Evolutionary conservation across 2,888 invertebrate genomes (phyloP).

Genomic region (Brachypalpus laphriformis): DNA sequence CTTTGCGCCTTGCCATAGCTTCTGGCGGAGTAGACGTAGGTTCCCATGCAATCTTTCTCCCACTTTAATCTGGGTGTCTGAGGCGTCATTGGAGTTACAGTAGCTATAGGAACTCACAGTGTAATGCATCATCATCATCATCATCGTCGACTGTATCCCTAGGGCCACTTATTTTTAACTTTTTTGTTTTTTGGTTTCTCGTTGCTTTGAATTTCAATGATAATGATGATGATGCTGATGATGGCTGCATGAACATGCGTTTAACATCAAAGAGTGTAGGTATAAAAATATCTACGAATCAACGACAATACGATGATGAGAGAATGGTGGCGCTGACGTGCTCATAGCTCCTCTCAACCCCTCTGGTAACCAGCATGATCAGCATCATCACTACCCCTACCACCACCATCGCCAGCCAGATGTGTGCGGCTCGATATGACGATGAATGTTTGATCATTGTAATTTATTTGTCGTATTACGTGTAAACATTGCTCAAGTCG

Average conservation of each 20-base stretch:
- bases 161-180: slow-evolving; percentile 10
- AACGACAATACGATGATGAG: slow-evolving; percentile 3
- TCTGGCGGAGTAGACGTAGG: slow-evolving; percentile 32
- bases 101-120: slow-evolving; percentile 45
- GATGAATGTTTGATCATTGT: slow-evolving; percentile 76
- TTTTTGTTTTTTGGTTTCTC: not conserved
- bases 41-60: slow-evolving; percentile 60
- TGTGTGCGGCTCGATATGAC: slow-evolving; percentile 61
- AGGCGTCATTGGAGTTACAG: slow-evolving; percentile 46
- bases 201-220: slow-evolving; percentile 42
- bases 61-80: slow-evolving; percentile 56
- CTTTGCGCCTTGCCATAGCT: slow-evolving; percentile 45
- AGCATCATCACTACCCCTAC: slow-evolving; percentile 30
- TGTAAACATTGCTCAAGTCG: slow-evolving; percentile 81
- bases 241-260: slow-evolving; percentile 58
- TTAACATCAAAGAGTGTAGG: slow-evolving; percentile 43
- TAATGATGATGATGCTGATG: slow-evolving; percentile 29
- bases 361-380: slow-evolving; percentile 13
- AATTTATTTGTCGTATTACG: slow-evolving; percentile 83
- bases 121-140: slow-evolving; percentile 55
- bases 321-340: slow-evolving; percentile 42
- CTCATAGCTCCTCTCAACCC: slow-evolving; percentile 15
- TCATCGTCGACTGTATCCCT: slow-evolving; percentile 31
- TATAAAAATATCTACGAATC: slow-evolving; percentile 1
- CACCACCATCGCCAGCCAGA: slow-evolving; percentile 38